Evolutionary conservation across 2,888 invertebrate species (phyloP).

Genomic region (Eristalinus aeneus): DNA sequence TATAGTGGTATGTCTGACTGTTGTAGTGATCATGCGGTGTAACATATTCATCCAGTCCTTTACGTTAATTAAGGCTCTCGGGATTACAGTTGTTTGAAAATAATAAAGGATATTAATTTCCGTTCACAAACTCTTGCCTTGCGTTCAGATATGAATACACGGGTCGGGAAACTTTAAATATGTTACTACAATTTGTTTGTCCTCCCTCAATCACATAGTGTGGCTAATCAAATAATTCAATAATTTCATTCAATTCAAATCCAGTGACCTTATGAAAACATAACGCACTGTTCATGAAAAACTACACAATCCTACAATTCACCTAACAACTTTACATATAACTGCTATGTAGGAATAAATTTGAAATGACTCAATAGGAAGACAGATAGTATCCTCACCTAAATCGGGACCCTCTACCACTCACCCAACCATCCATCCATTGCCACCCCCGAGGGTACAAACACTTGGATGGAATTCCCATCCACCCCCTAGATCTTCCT

Average conservation of each 20-base stretch:
- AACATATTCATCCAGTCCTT: too few species aligned
- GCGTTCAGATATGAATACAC: too few species aligned
- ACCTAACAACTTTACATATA: constrained; percentile 43
- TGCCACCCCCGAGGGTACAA: neutral
- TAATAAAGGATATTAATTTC: too few species aligned
- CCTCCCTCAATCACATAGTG: too few species aligned
- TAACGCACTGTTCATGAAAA: neutral
- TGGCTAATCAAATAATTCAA: neutral
- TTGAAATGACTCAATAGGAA: constrained; percentile 68
- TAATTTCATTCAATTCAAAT: neutral
- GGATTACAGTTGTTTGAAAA: too few species aligned
- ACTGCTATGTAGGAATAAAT: constrained; percentile 56
- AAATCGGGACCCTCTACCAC: neutral
- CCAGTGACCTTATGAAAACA: neutral
- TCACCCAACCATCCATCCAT: neutral
- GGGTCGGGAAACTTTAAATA: too few species aligned
- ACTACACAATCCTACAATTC: constrained; percentile 28
- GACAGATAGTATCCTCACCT: constrained; percentile 57
- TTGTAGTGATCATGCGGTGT: too few species aligned
- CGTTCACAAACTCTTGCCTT: too few species aligned
- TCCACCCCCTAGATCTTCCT: neutral
- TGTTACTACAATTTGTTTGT: too few species aligned
- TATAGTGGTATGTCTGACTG: too few species aligned
- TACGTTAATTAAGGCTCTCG: too few species aligned
- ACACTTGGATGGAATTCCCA: constrained; percentile 19